phyloP scores from a whole-genome alignment of 2,888 invertebrate species.

The Acleris literana region DNA sequence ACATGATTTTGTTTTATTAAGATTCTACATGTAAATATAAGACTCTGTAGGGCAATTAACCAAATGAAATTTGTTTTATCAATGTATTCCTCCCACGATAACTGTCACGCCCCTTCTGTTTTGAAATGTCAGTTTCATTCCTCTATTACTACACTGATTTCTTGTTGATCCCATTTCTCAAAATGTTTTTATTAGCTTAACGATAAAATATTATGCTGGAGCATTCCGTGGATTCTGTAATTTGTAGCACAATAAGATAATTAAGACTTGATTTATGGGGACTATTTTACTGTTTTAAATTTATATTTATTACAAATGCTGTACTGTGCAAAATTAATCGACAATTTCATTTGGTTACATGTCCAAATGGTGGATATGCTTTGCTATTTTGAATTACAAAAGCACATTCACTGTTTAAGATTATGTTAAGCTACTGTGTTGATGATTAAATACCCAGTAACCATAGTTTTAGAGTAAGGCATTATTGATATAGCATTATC shows the following conservation, averaged over 20 bases:
- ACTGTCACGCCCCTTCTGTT: slow-evolving; percentile 1
- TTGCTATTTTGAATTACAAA: background rate
- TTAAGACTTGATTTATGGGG: background rate
- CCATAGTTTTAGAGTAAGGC: slow-evolving; percentile 14
- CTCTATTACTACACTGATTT: too few relatives aligned
- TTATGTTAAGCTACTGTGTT: slow-evolving; percentile 30
- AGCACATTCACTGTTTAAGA: slow-evolving; percentile 19
- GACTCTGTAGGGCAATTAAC: slow-evolving; percentile 42
- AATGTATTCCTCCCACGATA: background rate
- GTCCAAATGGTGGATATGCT: slow-evolving; percentile 24
- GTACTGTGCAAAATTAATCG: background rate
- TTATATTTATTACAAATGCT: background rate
- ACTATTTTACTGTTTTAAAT: background rate
- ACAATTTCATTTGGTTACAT: slow-evolving; percentile 28
- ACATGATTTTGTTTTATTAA: slow-evolving; percentile 72
- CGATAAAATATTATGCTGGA: background rate
- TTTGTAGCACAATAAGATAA: background rate
- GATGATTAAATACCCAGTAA: slow-evolving; percentile 9
- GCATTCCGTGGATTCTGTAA: background rate
- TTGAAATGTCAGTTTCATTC: background rate
- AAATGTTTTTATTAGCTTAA: background rate
- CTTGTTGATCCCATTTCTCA: background rate
- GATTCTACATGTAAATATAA: slow-evolving; percentile 72
- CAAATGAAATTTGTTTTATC: slow-evolving; percentile 24
- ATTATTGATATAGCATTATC: slow-evolving; percentile 28